Conservation (phyloP, 2,888 invertebrate species). For the Caenorhabditis sp. region DNA sequence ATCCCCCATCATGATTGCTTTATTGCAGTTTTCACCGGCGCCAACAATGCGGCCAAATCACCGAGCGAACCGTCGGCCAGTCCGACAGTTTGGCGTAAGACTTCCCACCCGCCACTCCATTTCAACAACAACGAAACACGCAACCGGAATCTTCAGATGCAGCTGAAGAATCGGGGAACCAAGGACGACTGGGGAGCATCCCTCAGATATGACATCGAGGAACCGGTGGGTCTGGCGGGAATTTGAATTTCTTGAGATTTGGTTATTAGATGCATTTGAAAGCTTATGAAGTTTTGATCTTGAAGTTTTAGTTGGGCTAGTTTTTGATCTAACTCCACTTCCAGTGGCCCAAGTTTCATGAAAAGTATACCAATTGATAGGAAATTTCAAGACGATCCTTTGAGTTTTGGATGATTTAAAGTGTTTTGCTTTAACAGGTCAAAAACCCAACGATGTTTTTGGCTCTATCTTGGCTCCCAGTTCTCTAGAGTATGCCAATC, state of each 20-base stretch:
- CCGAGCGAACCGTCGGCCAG: conserved; percentile 51
- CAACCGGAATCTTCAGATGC: conserved; percentile 61
- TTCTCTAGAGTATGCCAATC: too few species aligned
- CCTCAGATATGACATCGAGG: conserved; percentile 61
- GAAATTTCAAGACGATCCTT: too few species aligned
- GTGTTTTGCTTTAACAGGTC: too few species aligned
- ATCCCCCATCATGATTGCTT: background rate
- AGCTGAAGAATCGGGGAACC: conserved; percentile 62
- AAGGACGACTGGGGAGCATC: conserved; percentile 69
- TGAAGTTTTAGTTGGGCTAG: too few species aligned
- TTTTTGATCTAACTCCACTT: too few species aligned
- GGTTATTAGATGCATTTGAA: too few species aligned
- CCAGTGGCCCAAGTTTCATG: too few species aligned
- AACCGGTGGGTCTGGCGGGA: conserved; percentile 39
- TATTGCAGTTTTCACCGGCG: conserved; percentile 55
- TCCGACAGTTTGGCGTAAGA: conserved; percentile 70
- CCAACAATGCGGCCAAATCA: conserved; percentile 41
- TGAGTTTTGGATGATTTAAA: too few species aligned
- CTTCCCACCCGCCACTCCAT: conserved; percentile 69
- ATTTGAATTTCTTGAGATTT: too few species aligned
- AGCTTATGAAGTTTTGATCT: background rate
- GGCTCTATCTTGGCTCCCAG: too few species aligned
- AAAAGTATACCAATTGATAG: too few species aligned
- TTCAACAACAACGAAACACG: conserved; percentile 64
- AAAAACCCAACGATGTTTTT: too few species aligned